Conservation (phyloP, 2,797 vertebrate species). For the Galago senegalensis region DNA sequence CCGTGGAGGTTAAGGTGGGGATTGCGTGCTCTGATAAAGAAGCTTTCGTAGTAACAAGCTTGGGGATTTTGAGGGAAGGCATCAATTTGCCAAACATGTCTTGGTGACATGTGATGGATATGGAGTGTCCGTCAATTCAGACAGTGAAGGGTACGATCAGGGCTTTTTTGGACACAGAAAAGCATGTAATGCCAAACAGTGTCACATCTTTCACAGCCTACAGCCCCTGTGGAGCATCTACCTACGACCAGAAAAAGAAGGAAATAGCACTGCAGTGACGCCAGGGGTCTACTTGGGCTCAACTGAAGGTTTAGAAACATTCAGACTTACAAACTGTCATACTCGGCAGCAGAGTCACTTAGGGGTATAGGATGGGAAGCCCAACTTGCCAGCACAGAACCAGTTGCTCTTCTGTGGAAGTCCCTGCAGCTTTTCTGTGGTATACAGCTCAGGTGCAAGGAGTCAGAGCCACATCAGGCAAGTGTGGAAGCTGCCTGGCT, state of each 20-base stretch:
- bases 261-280: background rate
- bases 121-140: background rate
- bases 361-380: background rate
- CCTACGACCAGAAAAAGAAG: background rate
- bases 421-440: background rate
- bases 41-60: background rate
- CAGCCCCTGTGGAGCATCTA: background rate
- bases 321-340: background rate
- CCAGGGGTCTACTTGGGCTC: background rate
- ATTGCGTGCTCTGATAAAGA: background rate
- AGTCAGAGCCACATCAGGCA: background rate
- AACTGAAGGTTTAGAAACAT: background rate
- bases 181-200: background rate
- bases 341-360: background rate
- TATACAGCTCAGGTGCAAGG: background rate
- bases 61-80: background rate
- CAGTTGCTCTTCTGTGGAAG: background rate
- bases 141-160: background rate
- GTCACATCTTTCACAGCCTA: background rate
- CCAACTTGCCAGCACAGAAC: background rate
- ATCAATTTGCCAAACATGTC: background rate
- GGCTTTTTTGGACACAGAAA: conserved; percentile 7
- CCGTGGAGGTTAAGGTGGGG: background rate
- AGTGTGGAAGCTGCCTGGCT: background rate
- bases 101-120: background rate